Evolutionary conservation across 2,888 invertebrate genomes (phyloP).

Genomic region (Papilio demoleus): DNA sequence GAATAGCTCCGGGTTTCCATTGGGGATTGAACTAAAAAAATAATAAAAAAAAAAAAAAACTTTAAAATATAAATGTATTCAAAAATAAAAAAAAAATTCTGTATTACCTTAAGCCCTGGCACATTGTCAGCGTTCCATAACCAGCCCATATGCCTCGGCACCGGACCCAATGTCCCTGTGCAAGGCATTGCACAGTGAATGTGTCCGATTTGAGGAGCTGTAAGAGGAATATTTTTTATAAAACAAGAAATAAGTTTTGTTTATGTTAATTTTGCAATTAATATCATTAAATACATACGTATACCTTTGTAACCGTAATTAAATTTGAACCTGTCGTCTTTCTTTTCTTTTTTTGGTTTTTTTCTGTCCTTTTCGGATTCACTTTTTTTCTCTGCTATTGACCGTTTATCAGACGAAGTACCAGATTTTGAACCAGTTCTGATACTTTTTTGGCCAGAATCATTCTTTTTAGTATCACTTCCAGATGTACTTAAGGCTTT

Average conservation of each 20-base stretch:
- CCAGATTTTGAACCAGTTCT: slow-evolving; percentile 52
- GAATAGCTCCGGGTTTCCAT: slow-evolving; percentile 77
- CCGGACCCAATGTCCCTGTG: slow-evolving; percentile 60
- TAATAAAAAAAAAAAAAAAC: slow-evolving; percentile 52
- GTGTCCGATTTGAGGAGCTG: slow-evolving; percentile 78
- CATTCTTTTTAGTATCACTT: slow-evolving; percentile 61
- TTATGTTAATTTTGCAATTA: slow-evolving; percentile 18
- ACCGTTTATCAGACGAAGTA: slow-evolving; percentile 47
- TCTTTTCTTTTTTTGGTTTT: slow-evolving; percentile 63
- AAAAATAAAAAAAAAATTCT: slow-evolving; percentile 8
- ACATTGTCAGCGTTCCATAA: slow-evolving; percentile 74
- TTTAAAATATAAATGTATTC: slow-evolving; percentile 40
- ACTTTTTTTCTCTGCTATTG: slow-evolving; percentile 52
- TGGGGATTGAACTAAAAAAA: slow-evolving; percentile 71
- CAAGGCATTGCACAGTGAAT: slow-evolving; percentile 67
- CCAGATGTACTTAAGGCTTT: slow-evolving; percentile 61
- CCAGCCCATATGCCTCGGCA: slow-evolving; percentile 81
- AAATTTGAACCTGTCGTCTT: slow-evolving; percentile 71
- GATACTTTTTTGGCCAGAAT: slow-evolving; percentile 51
- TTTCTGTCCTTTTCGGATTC: slow-evolving; percentile 66
- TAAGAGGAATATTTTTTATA: slow-evolving; percentile 18
- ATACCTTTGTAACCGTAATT: slow-evolving; percentile 79
- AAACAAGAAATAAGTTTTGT: not conserved
- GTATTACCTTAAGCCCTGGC: slow-evolving; percentile 71
- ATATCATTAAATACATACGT: slow-evolving; percentile 67